Evolutionary conservation across 2,113 vertebrate species (phyloP), one percentile per base, ranked within the genome.

Genomic region (Cavia porcellus): DNA sequence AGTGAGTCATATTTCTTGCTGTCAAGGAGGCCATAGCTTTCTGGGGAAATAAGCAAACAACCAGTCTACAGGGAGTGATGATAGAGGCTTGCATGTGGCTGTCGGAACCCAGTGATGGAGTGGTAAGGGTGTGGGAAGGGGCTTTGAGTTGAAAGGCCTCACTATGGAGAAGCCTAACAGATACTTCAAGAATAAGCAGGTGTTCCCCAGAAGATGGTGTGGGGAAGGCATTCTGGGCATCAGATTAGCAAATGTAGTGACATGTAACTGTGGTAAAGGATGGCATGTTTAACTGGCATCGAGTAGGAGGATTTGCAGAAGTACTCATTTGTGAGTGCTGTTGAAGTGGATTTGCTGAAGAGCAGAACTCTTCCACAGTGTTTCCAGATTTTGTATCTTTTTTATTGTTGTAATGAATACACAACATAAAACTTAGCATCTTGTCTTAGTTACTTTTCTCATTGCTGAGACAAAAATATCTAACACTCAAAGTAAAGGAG

Each of bases 61-160:
- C 55, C 15, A 47, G 0, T 28, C 3, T 3, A 4, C n/a, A 15
- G 5, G 38, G 9, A 45, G 42, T 42, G 64, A 55, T 75, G 22
- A 11, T 4, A n/a, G 72, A 45, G 17, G 32, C 62, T 81, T 1
- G 0, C 2, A 0, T 50, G 14, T 79, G 15, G 50, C n/a, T 6
- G 3, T 47, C 20, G 28, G 50, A 38, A 50, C 50, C 30, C 0
- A 1, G 19, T 1, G 20, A 30, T 86, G 66, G 92, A 45, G 7
- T 11, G 59, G 11, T 25, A 66, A 88, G 38, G 25, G 2, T 61
- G 2, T 5, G 22, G 30, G 50, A 61, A 66, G 2, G 20, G 24
- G 47, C 7, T 20, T 28, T 52, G 38, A 70, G 84, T 61, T 70
- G 6, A 38, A 42, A n/a, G 45, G 15, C 64, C 84, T 89, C 7